Percentiles rank a stretch among this genome's conserved stretches.
Evolutionary conservation across 2,797 vertebrate genomes (phyloP).

Genomic region (Columba guinea): DNA sequence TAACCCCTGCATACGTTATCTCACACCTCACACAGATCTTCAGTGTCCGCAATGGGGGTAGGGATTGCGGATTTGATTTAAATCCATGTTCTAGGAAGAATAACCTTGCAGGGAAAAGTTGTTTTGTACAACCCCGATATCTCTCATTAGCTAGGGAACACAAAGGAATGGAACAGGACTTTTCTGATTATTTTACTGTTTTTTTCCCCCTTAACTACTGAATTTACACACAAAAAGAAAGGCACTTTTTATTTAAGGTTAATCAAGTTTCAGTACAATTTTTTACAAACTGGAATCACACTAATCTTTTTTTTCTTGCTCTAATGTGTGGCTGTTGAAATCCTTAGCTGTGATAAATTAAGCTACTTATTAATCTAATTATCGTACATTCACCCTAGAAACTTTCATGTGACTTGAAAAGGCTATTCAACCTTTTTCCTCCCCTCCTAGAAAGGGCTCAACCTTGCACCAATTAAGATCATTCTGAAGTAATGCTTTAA

Average conservation of each 20-base stretch:
- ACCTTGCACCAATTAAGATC: constrained; percentile 93
- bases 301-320: constrained; percentile 94
- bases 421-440: constrained; percentile 88
- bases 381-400: constrained; percentile 97
- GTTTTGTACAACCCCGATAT: constrained; percentile 46
- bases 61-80: constrained; percentile 10
- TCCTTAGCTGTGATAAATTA: constrained; percentile 98
- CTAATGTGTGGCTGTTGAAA: constrained; percentile 97
- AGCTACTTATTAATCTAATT: constrained; percentile 99
- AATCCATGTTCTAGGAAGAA: constrained; percentile 42
- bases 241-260: constrained; percentile 90
- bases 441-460: constrained; percentile 87
- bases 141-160: constrained; percentile 66
- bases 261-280: constrained; percentile 92
- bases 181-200: constrained; percentile 68
- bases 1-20: not conserved
- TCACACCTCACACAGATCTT: not conserved
- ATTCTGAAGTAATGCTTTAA: constrained; percentile 90
- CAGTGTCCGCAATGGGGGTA: not conserved
- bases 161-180: constrained; percentile 64
- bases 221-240: constrained; percentile 86
- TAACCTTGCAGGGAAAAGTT: constrained; percentile 46
- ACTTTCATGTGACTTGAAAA: constrained; percentile 99
- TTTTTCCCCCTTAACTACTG: constrained; percentile 76
- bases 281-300: constrained; percentile 87